A percentile compares a stretch with the other conserved stretches of the same genome.
These are phyloP conservation scores for Hedychridium roseum DNA, from an alignment of 2,888 invertebrate species.

Conservation along the genomic window DNA sequence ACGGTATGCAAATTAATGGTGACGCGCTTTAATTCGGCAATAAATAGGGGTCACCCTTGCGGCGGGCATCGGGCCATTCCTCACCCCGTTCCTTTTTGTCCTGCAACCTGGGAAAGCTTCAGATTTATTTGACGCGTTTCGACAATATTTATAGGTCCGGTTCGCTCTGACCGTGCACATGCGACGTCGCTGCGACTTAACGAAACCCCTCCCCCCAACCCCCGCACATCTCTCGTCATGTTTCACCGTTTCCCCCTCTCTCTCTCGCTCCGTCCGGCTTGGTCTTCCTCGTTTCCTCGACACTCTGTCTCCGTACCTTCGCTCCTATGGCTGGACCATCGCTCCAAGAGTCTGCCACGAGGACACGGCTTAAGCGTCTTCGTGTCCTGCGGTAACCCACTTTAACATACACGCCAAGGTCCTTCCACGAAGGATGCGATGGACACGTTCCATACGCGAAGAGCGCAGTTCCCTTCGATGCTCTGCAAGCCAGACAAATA, in stretches of 20 bases:
- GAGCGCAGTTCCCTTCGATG: no score
- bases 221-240: not conserved
- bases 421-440: no score
- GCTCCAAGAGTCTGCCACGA: constrained; percentile 16
- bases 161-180: constrained; percentile 44
- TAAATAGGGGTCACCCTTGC: constrained; percentile 62
- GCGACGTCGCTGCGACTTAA: constrained; percentile 44
- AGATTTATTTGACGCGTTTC: constrained; percentile 63
- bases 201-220: constrained; percentile 31
- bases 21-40: constrained; percentile 64
- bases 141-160: constrained; percentile 63
- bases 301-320: constrained; percentile 12
- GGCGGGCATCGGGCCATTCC: constrained; percentile 57
- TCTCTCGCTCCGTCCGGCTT: not conserved
- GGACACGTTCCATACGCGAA: no score
- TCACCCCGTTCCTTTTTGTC: constrained; percentile 54
- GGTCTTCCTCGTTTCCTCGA: constrained; percentile 8
- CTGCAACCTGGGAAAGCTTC: constrained; percentile 61
- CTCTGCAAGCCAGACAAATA: no score
- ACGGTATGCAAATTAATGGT: constrained; percentile 62
- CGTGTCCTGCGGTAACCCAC: constrained; percentile 24
- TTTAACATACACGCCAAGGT: constrained; percentile 18
- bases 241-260: not conserved
- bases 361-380: constrained; percentile 19
- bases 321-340: constrained; percentile 4